Evolutionary conservation across 53 echinoderm and acorn worm species (phyloP).

Genomic region (Glandiceps talaboti): DNA sequence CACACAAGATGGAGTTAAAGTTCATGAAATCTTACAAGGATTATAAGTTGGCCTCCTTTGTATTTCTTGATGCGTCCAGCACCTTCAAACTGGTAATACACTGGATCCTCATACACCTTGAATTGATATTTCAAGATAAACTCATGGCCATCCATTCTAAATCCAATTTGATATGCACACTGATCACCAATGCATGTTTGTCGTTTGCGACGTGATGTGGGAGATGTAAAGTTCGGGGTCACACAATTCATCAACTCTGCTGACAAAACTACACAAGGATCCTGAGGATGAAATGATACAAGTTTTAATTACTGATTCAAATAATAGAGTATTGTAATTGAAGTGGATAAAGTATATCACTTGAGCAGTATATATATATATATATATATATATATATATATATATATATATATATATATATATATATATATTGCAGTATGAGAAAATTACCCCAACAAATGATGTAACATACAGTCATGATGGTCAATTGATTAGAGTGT

Average conservation of each 20-base stretch:
- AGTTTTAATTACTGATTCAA: no score
- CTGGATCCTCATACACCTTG: conserved; percentile 38
- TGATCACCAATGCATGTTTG: neutral
- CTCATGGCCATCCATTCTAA: conserved; percentile 21
- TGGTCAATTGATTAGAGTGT: no score
- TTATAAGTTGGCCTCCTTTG: conserved; percentile 7
- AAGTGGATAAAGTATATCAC: no score
- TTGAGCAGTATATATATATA: no score
- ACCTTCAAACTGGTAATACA: conserved; percentile 15
- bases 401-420: no score
- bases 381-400: no score
- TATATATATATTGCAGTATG: no score
- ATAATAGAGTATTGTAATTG: no score
- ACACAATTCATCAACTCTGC: neutral
- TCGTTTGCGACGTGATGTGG: conserved; percentile 3
- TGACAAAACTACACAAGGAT: conserved; percentile 21
- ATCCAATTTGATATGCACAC: conserved; percentile 1
- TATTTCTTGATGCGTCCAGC: neutral
- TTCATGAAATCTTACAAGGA: conserved; percentile 8
- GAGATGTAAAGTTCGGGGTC: conserved; percentile 10
- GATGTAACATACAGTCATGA: no score
- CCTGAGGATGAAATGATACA: no score
- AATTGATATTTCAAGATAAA: conserved; percentile 2
- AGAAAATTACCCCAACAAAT: no score
- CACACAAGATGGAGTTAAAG: no score